These are phyloP conservation scores for Dasypus novemcinctus DNA, from an alignment of 2,113 vertebrate genomes.

Conservation along the genomic window DNA sequence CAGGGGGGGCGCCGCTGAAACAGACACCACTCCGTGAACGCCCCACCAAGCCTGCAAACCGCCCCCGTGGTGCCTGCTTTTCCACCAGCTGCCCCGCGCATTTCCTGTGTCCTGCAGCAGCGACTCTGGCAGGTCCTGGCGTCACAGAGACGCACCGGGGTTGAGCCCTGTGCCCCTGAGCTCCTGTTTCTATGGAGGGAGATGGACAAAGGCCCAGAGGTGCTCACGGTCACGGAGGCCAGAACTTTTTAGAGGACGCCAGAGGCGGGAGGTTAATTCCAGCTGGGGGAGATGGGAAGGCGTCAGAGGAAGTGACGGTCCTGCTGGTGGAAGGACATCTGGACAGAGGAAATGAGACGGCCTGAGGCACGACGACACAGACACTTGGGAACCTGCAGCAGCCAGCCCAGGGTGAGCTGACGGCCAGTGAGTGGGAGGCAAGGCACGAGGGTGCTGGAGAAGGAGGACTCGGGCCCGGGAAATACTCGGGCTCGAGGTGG, in stretches of 20 bases:
- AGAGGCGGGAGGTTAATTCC: no score
- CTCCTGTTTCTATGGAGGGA: background rate
- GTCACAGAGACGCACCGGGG: background rate
- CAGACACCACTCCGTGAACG: background rate
- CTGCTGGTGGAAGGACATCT: background rate
- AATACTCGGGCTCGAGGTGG: background rate
- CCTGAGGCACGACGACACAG: background rate
- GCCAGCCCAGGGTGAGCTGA: rapidly evolving
- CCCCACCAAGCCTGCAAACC: background rate
- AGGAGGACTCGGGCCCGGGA: background rate
- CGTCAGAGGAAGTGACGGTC: background rate
- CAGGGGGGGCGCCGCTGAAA: background rate
- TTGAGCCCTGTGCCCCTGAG: background rate
- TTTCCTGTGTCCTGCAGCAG: background rate
- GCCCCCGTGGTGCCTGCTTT: background rate
- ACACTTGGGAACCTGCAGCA: background rate
- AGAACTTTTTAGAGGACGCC: no score
- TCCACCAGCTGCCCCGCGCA: background rate
- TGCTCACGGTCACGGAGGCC: background rate
- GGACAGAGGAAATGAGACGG: background rate
- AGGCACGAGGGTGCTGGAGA: no score
- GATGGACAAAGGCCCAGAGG: background rate
- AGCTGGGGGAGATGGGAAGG: background rate
- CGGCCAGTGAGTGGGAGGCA: background rate
- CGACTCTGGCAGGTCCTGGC: background rate